A percentile compares a stretch with the other conserved stretches of the same genome.
Conservation (phyloP, 2,888 invertebrate genomes). For the Siphlonurus alternatus region DNA sequence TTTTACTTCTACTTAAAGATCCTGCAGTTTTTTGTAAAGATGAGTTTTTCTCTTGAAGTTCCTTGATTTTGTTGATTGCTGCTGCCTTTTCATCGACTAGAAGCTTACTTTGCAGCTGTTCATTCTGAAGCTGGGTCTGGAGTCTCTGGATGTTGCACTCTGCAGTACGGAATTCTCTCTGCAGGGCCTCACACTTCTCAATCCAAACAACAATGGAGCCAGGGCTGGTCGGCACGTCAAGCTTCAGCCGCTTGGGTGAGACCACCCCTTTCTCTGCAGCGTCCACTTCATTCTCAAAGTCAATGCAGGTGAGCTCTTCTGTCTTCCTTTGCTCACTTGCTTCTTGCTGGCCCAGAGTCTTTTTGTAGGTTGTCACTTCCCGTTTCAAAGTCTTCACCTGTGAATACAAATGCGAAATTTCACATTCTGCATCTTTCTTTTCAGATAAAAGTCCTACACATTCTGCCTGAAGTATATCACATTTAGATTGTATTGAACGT, state of each 20-base stretch:
- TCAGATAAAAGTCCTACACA: not conserved
- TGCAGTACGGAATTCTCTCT: not conserved
- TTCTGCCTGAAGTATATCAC: slow-evolving; percentile 1
- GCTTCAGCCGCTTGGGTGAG: not conserved
- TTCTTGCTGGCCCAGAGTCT: too few species aligned
- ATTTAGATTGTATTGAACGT: not conserved
- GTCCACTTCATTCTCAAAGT: slow-evolving; percentile 5
- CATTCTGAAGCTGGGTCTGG: not conserved
- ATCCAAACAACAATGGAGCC: not conserved
- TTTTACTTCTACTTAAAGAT: not conserved
- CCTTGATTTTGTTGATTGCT: not conserved
- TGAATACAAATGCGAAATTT: not conserved
- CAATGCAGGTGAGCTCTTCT: not conserved
- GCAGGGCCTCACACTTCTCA: not conserved
- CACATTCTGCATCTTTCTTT: slow-evolving; percentile 1
- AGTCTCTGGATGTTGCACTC: not conserved
- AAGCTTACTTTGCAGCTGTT: not conserved
- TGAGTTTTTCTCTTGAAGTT: not conserved
- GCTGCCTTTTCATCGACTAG: not conserved
- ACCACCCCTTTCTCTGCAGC: not conserved
- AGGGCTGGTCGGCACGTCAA: not conserved
- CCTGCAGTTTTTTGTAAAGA: not conserved
- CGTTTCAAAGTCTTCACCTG: not conserved
- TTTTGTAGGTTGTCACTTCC: too few species aligned
- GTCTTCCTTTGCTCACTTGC: not conserved